phyloP scores from a whole-genome alignment of 2,888 invertebrate genomes.

The Hipparchia semele region DNA sequence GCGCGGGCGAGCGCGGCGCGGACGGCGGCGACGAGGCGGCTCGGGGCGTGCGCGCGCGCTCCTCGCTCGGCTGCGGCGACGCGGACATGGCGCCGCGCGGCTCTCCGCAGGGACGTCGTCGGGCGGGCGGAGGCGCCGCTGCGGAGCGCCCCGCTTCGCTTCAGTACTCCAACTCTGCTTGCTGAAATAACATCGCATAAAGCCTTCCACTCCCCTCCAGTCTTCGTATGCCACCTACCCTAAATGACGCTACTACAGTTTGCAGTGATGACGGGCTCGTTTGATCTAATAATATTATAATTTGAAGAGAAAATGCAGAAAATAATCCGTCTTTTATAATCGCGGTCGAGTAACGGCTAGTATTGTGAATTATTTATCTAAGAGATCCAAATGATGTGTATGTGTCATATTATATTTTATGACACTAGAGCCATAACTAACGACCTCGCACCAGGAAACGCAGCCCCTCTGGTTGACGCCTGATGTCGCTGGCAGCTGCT shows the following conservation, averaged over 20 bases:
- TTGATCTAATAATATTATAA: constrained; percentile 25
- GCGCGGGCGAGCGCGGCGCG: constrained; percentile 85
- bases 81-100: constrained; percentile 73
- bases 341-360: too few relatives aligned
- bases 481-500: too few relatives aligned
- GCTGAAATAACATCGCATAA: constrained; percentile 60
- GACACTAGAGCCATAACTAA: too few relatives aligned
- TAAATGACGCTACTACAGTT: background rate
- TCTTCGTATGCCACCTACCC: background rate
- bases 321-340: too few relatives aligned
- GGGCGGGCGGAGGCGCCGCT: constrained; percentile 68
- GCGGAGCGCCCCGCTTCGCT: constrained; percentile 72
- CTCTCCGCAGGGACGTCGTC: constrained; percentile 61
- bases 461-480: too few relatives aligned
- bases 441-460: too few relatives aligned
- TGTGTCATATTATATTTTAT: too few relatives aligned
- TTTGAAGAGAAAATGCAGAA: constrained; percentile 20
- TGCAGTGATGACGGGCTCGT: constrained; percentile 45
- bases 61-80: constrained; percentile 72
- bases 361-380: too few relatives aligned
- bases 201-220: constrained; percentile 14
- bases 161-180: constrained; percentile 58
- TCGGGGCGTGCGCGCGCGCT: constrained; percentile 74
- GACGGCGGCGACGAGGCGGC: constrained; percentile 78
- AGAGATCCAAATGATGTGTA: too few relatives aligned